phyloP scores from a whole-genome alignment of 2,888 invertebrate genomes.

The Acrobasis repandana region DNA sequence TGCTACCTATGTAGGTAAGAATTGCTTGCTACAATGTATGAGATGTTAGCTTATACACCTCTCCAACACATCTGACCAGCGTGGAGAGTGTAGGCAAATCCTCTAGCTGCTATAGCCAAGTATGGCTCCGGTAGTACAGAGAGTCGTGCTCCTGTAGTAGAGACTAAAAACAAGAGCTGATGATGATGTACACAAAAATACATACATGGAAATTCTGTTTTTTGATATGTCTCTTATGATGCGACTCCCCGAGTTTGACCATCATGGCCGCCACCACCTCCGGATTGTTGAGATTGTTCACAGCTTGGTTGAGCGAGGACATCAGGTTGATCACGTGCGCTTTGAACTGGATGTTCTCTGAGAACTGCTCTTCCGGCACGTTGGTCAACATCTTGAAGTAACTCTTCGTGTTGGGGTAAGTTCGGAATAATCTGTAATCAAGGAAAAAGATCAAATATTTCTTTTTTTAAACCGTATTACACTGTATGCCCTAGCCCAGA shows the following conservation, averaged over 20 bases:
- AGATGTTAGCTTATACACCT: no score
- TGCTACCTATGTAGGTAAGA: no score
- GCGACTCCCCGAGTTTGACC: slow-evolving; percentile 72
- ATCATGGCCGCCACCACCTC: slow-evolving; percentile 72
- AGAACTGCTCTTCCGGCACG: slow-evolving; percentile 60
- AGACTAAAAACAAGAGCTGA: no score
- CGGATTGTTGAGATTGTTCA: slow-evolving; percentile 67
- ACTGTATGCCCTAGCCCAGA: no score
- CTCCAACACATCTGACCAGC: no score
- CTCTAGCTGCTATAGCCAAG: no score
- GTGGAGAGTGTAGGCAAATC: no score
- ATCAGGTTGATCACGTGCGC: slow-evolving; percentile 77
- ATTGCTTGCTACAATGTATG: no score
- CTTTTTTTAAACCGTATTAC: no score
- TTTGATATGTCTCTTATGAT: slow-evolving; percentile 60
- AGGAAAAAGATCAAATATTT: no score
- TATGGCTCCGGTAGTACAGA: no score
- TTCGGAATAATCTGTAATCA: slow-evolving; percentile 57
- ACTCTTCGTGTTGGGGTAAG: slow-evolving; percentile 66
- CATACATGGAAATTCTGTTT: slow-evolving; percentile 67
- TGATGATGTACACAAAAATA: slow-evolving; percentile 21
- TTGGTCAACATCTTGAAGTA: slow-evolving; percentile 71
- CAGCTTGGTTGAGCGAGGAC: slow-evolving; percentile 65
- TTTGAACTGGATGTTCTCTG: slow-evolving; percentile 69
- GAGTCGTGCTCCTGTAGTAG: no score